Percentiles rank a stretch among this genome's conserved stretches.
Evolutionary conservation across 1,140 invertebrate genomes (phyloP).

Genomic region (Neocloeon triangulifer): DNA sequence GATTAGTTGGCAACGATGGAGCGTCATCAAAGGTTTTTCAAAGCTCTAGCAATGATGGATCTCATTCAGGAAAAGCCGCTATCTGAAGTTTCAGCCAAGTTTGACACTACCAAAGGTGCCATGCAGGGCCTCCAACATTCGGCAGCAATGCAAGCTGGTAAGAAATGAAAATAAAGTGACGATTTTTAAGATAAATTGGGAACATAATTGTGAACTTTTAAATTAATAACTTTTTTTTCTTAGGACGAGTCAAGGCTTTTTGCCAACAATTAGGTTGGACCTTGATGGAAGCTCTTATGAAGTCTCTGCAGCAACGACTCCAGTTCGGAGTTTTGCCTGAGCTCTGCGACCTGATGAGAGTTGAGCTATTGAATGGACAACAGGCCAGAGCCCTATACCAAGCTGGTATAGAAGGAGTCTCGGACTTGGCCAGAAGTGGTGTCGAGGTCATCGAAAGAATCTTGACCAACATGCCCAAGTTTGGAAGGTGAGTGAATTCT

Average conservation of each 20-base stretch:
- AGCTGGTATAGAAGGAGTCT: conserved; percentile 54
- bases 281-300: conserved; percentile 68
- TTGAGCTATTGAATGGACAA: conserved; percentile 63
- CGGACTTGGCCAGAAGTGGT: conserved; percentile 40
- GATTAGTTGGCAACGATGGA: conserved; percentile 16
- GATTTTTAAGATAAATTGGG: not conserved
- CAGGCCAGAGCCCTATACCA: conserved; percentile 68
- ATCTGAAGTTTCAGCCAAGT: conserved; percentile 54
- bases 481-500: too few relatives aligned
- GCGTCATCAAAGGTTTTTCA: conserved; percentile 59
- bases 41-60: conserved; percentile 75
- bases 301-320: conserved; percentile 80
- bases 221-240: conserved; percentile 8
- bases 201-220: too few relatives aligned
- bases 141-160: conserved; percentile 88
- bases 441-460: too few relatives aligned
- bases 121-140: conserved; percentile 82
- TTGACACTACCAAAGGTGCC: conserved; percentile 65
- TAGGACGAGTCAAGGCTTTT: conserved; percentile 81
- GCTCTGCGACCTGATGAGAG: conserved; percentile 70
- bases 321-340: conserved; percentile 88
- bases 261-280: conserved; percentile 83
- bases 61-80: conserved; percentile 79
- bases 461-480: too few relatives aligned
- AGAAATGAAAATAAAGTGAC: conserved; percentile 9